Percentiles rank a stretch among this genome's conserved stretches.
Evolutionary conservation across 2,797 vertebrate genomes (phyloP).

Genomic region (Heterohyrax brucei): DNA sequence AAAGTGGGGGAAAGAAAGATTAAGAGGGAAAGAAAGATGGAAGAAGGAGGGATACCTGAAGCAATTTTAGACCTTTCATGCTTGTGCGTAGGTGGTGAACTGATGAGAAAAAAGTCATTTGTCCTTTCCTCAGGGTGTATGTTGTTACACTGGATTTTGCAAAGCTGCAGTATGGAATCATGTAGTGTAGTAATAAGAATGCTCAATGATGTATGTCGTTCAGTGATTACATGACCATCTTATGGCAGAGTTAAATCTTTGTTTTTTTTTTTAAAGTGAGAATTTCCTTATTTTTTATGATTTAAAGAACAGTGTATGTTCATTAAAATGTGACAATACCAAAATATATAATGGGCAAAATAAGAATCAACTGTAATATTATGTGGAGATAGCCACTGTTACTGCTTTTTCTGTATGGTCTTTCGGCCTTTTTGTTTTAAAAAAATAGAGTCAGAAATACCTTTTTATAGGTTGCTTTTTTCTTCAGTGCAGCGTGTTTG

Average conservation of each 20-base stretch:
- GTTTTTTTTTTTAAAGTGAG: conserved; percentile 31
- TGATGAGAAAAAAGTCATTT: conserved; percentile 31
- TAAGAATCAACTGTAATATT: conserved; percentile 59
- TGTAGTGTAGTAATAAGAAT: conserved; percentile 2
- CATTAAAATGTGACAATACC: not conserved
- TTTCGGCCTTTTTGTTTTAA: not conserved
- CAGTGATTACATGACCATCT: not conserved
- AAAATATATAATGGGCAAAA: conserved; percentile 54
- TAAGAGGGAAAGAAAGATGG: conserved; percentile 23
- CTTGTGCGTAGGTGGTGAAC: not conserved
- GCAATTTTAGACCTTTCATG: conserved; percentile 4
- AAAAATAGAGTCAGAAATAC: conserved; percentile 3
- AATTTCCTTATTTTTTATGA: not conserved
- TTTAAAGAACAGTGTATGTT: conserved; percentile 47
- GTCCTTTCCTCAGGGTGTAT: not conserved
- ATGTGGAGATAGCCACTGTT: not conserved
- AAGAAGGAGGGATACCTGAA: not conserved
- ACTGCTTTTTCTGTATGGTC: not conserved
- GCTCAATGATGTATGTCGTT: conserved; percentile 27
- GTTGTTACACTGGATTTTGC: conserved; percentile 10
- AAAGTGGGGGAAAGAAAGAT: not conserved
- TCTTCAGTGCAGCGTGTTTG: conserved; percentile 5
- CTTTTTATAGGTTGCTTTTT: not conserved
- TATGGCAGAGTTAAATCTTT: not conserved
- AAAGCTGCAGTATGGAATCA: conserved; percentile 10